These are phyloP conservation scores for Hippocampus mohnikei DNA, from an alignment of 2,113 vertebrate genomes.

Conservation along the genomic window DNA sequence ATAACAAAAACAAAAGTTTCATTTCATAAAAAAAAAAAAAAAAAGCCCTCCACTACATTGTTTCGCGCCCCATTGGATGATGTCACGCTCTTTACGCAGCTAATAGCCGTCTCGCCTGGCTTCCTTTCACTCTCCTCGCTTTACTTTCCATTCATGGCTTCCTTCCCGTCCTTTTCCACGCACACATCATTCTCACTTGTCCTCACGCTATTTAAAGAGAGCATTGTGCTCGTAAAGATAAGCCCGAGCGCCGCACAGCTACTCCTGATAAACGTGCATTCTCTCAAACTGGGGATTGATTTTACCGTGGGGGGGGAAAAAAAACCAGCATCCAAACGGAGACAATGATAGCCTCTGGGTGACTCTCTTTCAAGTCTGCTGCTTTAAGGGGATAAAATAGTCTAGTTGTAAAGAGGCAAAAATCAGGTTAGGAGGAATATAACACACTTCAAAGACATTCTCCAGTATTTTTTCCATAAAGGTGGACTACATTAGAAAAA, in stretches of 20 bases:
- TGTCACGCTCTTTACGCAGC: background rate
- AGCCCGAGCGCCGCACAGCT: slow-evolving; percentile 36
- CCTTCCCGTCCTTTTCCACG: slow-evolving; percentile 9
- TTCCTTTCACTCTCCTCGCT: slow-evolving; percentile 26
- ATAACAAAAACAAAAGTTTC: background rate
- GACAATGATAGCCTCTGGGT: background rate
- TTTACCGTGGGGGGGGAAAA: background rate
- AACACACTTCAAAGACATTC: slow-evolving; percentile 11
- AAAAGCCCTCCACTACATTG: no score
- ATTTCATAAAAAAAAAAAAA: background rate
- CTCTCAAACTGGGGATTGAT: slow-evolving; percentile 21
- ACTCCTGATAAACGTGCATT: slow-evolving; percentile 38
- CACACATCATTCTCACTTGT: slow-evolving; percentile 26
- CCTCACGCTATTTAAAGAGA: slow-evolving; percentile 54
- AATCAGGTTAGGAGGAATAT: background rate
- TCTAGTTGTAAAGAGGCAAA: background rate
- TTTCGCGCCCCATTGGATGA: background rate
- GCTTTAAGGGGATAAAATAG: slow-evolving; percentile 3
- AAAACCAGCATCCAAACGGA: slow-evolving; percentile 15
- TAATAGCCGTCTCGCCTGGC: background rate
- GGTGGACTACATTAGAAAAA: slow-evolving; percentile 4
- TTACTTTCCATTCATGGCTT: slow-evolving; percentile 37
- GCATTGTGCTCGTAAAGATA: slow-evolving; percentile 55
- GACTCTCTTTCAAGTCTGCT: slow-evolving; percentile 3
- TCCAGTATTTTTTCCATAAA: slow-evolving; percentile 10